Conservation (phyloP, 2,113 vertebrate species). For the Dipodomys ordii region DNA sequence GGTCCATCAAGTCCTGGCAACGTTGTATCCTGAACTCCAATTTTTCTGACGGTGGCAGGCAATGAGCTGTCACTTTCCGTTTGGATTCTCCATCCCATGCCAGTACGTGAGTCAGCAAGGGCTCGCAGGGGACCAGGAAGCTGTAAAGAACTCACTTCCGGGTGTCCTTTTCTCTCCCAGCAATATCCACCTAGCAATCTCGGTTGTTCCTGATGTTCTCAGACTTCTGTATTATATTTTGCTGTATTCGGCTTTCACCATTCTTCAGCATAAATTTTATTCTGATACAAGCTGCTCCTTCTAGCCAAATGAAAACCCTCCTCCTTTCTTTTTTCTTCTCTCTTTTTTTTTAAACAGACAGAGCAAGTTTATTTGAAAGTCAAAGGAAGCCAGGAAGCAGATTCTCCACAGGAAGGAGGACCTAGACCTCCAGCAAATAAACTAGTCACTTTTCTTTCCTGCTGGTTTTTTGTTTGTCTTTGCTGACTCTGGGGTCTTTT, state of each 20-base stretch:
- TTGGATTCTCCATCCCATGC: neutral
- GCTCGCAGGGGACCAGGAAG: neutral
- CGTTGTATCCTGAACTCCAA: neutral
- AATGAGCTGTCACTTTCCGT: slow-evolving; percentile 9
- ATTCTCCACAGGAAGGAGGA: too few species aligned
- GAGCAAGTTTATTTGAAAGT: too few species aligned
- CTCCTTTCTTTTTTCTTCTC: neutral
- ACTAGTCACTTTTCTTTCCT: neutral
- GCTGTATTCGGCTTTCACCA: neutral
- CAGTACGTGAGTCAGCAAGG: neutral
- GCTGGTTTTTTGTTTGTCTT: neutral
- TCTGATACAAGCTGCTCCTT: slow-evolving; percentile 46
- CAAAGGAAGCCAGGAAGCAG: too few species aligned
- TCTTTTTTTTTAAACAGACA: too few species aligned
- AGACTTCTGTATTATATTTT: neutral
- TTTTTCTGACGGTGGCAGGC: neutral
- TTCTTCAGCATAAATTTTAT: neutral
- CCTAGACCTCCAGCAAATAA: neutral
- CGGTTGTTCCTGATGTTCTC: neutral
- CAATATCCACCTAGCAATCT: neutral
- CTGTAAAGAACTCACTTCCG: neutral
- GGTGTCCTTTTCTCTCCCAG: neutral
- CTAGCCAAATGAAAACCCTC: slow-evolving; percentile 37
- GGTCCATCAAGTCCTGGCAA: neutral
- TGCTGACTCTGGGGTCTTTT: neutral